phyloP scores from a whole-genome alignment of 1,140 invertebrate species.

The Drosophila mojavensis region DNA sequence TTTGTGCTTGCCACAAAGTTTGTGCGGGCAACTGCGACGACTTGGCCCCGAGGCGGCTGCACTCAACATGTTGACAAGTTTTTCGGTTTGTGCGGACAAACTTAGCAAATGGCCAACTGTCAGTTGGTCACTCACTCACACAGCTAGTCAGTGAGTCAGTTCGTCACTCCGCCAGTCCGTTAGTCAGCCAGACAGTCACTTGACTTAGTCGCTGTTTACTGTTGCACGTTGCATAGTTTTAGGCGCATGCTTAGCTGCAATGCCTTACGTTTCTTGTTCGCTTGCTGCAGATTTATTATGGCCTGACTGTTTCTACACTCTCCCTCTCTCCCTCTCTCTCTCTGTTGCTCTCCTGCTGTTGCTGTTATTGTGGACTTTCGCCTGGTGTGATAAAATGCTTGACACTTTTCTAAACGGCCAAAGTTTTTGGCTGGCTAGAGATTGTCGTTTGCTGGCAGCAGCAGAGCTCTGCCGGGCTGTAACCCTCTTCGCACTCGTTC shows the following conservation, averaged over 20 bases:
- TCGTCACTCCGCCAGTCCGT: conserved; percentile 28
- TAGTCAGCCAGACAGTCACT: conserved; percentile 38
- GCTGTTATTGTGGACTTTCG: conserved; percentile 53
- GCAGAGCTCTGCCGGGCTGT: neutral
- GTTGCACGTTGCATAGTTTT: conserved; percentile 65
- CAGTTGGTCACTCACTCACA: conserved; percentile 36
- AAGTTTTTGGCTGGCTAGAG: conserved; percentile 79
- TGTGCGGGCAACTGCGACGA: conserved; percentile 19
- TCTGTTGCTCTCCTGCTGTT: conserved; percentile 3
- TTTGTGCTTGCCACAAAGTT: conserved; percentile 34
- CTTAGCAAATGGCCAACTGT: conserved; percentile 55
- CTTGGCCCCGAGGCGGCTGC: conserved; percentile 47
- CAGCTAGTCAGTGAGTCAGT: conserved; percentile 10
- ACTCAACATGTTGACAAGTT: conserved; percentile 79
- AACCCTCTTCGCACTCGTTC: neutral
- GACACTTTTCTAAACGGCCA: conserved; percentile 81
- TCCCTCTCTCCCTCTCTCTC: neutral
- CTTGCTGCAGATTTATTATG: conserved; percentile 64
- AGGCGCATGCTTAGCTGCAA: conserved; percentile 65
- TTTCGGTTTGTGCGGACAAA: conserved; percentile 49
- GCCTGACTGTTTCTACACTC: conserved; percentile 17
- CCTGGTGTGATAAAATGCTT: conserved; percentile 77
- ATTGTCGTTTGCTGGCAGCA: conserved; percentile 43
- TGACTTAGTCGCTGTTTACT: conserved; percentile 43
- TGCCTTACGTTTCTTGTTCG: conserved; percentile 43